Conservation (phyloP, 2,113 vertebrate species). For the Pelvicachromis taeniatus region DNA sequence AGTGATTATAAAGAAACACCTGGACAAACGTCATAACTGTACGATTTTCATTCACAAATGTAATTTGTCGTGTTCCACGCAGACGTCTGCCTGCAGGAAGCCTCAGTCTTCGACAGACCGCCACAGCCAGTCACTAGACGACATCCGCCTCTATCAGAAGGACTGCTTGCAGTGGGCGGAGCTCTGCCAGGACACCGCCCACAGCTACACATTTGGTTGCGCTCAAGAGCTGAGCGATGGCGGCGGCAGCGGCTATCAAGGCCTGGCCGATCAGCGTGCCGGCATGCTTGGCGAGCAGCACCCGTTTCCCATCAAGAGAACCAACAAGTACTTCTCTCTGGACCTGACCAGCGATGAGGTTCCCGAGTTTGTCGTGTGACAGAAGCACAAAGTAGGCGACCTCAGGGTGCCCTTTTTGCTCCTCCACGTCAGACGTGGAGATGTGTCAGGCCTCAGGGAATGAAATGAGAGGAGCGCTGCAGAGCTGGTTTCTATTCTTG, state of each 20-base stretch:
- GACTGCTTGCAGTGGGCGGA: slow-evolving; percentile 88
- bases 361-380: slow-evolving; percentile 95
- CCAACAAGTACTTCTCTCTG: slow-evolving; percentile 98
- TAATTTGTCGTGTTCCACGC: background rate
- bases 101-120: slow-evolving; percentile 89
- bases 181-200: slow-evolving; percentile 93
- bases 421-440: background rate
- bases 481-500: slow-evolving; percentile 13
- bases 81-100: slow-evolving; percentile 82
- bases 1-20: background rate
- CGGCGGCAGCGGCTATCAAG: slow-evolving; percentile 78
- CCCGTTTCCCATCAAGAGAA: slow-evolving; percentile 87
- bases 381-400: background rate
- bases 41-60: background rate
- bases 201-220: slow-evolving; percentile 97
- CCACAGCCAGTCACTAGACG: slow-evolving; percentile 95
- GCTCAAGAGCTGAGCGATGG: slow-evolving; percentile 83
- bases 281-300: slow-evolving; percentile 81
- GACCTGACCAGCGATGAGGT: slow-evolving; percentile 92
- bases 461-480: background rate
- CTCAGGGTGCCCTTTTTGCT: background rate
- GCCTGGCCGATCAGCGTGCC: slow-evolving; percentile 84
- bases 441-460: slow-evolving; percentile 36
- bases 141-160: slow-evolving; percentile 93
- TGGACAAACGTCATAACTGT: background rate